These are phyloP conservation scores for Takifugu flavidus DNA, from an alignment of 2,113 vertebrate genomes.

Conservation along the genomic window DNA sequence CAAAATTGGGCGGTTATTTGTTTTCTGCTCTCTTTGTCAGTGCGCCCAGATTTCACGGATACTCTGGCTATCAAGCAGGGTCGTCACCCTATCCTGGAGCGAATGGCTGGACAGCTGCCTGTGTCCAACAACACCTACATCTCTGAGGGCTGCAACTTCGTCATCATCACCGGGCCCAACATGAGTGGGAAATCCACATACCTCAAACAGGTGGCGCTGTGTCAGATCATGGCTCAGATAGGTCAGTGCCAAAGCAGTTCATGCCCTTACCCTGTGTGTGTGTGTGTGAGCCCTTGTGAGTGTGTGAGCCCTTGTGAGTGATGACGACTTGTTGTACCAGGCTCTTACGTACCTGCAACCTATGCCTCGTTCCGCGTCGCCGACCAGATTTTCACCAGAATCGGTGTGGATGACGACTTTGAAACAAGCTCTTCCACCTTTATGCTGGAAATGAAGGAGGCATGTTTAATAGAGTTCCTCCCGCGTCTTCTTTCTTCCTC, in stretches of 20 bases:
- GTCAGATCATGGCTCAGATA: slow-evolving; percentile 98
- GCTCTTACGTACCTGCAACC: slow-evolving; percentile 91
- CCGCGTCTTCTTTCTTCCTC: background rate
- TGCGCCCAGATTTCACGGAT: slow-evolving; percentile 96
- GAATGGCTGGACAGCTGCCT: slow-evolving; percentile 84
- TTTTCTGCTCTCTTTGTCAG: slow-evolving; percentile 64
- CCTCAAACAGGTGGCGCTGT: slow-evolving; percentile 93
- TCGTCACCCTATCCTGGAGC: slow-evolving; percentile 93
- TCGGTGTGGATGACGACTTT: slow-evolving; percentile 95
- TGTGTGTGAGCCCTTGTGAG: too few species aligned
- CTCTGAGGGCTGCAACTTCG: slow-evolving; percentile 90
- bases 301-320: background rate
- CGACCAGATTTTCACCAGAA: slow-evolving; percentile 95
- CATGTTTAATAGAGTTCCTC: slow-evolving; percentile 28
- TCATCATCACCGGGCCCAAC: slow-evolving; percentile 94
- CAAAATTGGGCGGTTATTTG: background rate
- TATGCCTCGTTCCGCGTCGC: slow-evolving; percentile 88
- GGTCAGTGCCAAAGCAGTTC: slow-evolving; percentile 70
- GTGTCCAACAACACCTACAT: slow-evolving; percentile 89
- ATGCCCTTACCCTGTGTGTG: background rate
- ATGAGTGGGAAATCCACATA: slow-evolving; percentile 99
- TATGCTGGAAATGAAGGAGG: slow-evolving; percentile 98
- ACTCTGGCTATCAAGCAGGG: slow-evolving; percentile 93
- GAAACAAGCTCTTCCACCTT: slow-evolving; percentile 96
- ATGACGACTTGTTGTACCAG: slow-evolving; percentile 63